These are phyloP conservation scores for Abrostola triplasia DNA, from an alignment of 2,888 invertebrate species.

Conservation along the genomic window DNA sequence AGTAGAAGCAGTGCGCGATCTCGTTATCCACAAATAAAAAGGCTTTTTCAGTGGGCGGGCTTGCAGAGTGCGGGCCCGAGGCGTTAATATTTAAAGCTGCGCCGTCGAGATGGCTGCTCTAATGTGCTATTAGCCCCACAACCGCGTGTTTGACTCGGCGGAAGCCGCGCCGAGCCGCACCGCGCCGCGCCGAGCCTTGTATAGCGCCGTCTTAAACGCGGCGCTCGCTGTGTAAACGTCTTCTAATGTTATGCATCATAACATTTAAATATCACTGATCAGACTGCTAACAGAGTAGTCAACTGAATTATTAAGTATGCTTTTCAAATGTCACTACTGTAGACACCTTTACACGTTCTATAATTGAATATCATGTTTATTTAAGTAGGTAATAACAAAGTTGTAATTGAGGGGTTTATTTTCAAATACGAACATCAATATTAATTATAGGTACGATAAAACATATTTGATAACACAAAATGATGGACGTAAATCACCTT, in stretches of 20 bases:
- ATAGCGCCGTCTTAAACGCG: conserved; percentile 23
- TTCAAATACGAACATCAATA: too few species aligned
- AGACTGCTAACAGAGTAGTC: neutral
- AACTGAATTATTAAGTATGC: too few species aligned
- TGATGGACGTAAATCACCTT: conserved; percentile 6
- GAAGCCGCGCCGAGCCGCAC: conserved; percentile 37
- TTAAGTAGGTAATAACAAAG: too few species aligned
- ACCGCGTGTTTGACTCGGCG: conserved; percentile 68
- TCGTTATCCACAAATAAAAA: conserved; percentile 82
- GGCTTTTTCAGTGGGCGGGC: conserved; percentile 72
- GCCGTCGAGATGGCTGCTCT: conserved; percentile 75
- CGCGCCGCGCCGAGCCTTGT: conserved; percentile 9
- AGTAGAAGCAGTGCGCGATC: conserved; percentile 69
- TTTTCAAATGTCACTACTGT: too few species aligned
- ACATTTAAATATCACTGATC: conserved; percentile 13
- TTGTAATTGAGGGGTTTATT: too few species aligned
- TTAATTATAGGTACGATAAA: too few species aligned
- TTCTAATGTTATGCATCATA: conserved; percentile 12
- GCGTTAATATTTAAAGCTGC: conserved; percentile 82
- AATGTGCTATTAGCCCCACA: conserved; percentile 79
- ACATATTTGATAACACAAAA: neutral
- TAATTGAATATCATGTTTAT: too few species aligned
- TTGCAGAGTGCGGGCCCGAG: conserved; percentile 60
- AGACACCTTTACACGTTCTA: too few species aligned
- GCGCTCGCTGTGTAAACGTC: conserved; percentile 21